Conservation (phyloP, 2,113 vertebrate genomes). For the Chamaea fasciata region DNA sequence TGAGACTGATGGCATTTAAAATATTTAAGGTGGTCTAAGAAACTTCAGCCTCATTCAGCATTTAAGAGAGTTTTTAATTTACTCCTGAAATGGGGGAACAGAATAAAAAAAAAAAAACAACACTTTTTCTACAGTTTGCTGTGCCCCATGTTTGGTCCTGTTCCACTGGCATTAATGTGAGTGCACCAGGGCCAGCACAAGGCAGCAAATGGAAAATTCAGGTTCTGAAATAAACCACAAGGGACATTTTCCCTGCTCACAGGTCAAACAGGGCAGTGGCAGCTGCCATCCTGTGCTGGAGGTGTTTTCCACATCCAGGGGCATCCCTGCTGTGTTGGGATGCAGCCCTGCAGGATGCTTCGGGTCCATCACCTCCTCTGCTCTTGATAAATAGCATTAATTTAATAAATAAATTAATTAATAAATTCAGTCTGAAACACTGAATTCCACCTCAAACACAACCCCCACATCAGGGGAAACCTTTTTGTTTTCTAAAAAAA, state of each 20-base stretch:
- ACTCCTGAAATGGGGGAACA: background rate
- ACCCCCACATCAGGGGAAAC: fast-evolving
- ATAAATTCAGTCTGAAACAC: background rate
- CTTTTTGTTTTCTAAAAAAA: background rate
- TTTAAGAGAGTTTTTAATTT: background rate
- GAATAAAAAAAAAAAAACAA: fast-evolving
- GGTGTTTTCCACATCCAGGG: background rate
- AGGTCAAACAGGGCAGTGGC: background rate
- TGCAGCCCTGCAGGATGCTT: background rate
- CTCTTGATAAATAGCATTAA: background rate
- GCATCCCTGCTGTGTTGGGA: background rate
- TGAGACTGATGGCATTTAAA: background rate
- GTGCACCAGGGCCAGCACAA: background rate
- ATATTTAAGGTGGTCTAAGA: background rate
- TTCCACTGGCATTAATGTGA: background rate
- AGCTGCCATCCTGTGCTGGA: background rate
- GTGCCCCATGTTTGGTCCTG: background rate
- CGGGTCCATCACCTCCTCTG: background rate
- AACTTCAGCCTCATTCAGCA: background rate
- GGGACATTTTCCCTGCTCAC: background rate
- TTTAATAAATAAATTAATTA: too few species aligned
- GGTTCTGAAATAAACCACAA: background rate
- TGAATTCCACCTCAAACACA: background rate
- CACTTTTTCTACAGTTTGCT: background rate
- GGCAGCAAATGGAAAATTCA: background rate